phyloP scores from a whole-genome alignment of 2,113 vertebrate species.

The Limanda limanda region DNA sequence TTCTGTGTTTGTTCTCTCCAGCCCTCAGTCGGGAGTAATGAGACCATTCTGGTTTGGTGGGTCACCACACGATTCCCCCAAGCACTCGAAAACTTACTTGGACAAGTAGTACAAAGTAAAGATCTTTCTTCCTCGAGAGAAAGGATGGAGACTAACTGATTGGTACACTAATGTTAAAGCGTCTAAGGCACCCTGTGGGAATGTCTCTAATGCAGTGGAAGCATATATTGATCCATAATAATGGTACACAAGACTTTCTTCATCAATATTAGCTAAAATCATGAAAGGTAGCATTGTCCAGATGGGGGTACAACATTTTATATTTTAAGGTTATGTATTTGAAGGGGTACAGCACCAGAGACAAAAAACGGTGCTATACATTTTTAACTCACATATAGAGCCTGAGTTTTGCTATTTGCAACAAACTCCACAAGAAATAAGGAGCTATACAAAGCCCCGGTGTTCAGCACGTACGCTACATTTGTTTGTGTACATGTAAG shows the following conservation, averaged over 20 bases:
- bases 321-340: conserved; percentile 35
- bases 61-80: too few species aligned
- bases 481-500: conserved; percentile 39
- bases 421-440: conserved; percentile 27
- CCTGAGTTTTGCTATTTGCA: conserved; percentile 24
- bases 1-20: too few species aligned
- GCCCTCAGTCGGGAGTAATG: background rate
- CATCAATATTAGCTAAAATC: background rate
- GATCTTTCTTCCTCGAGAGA: too few species aligned
- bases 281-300: background rate
- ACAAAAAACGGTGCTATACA: conserved; percentile 8
- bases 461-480: conserved; percentile 29
- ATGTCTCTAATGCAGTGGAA: background rate
- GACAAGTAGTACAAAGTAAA: too few species aligned
- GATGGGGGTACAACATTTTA: conserved; percentile 19
- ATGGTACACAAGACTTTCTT: background rate
- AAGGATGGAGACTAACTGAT: too few species aligned
- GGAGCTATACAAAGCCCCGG: conserved; percentile 3
- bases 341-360: conserved; percentile 12
- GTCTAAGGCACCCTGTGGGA: background rate
- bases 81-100: too few species aligned
- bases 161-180: background rate
- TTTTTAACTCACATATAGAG: conserved; percentile 19
- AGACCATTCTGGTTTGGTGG: background rate
- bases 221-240: conserved; percentile 9